Base-by-base conservation (phyloP, 2,113 vertebrate genomes). In the Orthonyx spaldingii region DNA sequence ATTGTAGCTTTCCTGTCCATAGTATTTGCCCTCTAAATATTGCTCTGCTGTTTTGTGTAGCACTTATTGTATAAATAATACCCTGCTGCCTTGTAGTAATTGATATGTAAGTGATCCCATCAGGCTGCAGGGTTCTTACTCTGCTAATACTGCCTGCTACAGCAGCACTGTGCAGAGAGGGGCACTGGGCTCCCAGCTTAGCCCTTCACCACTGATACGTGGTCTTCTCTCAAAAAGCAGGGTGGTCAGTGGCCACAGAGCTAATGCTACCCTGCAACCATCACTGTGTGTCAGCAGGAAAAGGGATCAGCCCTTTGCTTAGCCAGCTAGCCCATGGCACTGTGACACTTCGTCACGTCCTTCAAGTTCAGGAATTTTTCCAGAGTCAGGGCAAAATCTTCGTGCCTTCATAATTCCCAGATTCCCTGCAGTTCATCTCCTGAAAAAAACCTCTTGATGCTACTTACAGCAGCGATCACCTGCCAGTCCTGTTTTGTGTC, bases 21-120 rank as follows among this genome's bases (percentile, higher is more conserved):
- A 50, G 68, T 35, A 69, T 90, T 94, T 87, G n/a, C 92, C 95
- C 96, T 92, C 80, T 93, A 90, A 90, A 63, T 87, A 94, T 87
- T 90, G 90, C 53, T 76, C 89, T 95, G 76, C 57, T 94, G 80
- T 41, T 94, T 82, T 50, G 37, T 90, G 39, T 65, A 84, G 83
- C 46, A 61, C 24, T 90, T 84, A 68, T 7, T 65, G 80, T 69
- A 94, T 79, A 89, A 94, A 96, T 96, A 84, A 95, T 84, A 93
- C 41, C 80, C 88, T 90, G 53, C 32, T 96, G 80, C 83, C 86
- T 89, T 3, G 1, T 26, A 64, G 90, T 87, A 95, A 92, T 82
- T 92, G 86, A 10, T 93, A 61, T 27, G 88, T 89, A 90, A 86
- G 80, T 1, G 55, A 90, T 81, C 52, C 75, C 8, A 3, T 27